Evolutionary conservation across 2,888 invertebrate species (phyloP), one percentile per base, ranked within the genome.

Genomic region (Thereva unica): DNA sequence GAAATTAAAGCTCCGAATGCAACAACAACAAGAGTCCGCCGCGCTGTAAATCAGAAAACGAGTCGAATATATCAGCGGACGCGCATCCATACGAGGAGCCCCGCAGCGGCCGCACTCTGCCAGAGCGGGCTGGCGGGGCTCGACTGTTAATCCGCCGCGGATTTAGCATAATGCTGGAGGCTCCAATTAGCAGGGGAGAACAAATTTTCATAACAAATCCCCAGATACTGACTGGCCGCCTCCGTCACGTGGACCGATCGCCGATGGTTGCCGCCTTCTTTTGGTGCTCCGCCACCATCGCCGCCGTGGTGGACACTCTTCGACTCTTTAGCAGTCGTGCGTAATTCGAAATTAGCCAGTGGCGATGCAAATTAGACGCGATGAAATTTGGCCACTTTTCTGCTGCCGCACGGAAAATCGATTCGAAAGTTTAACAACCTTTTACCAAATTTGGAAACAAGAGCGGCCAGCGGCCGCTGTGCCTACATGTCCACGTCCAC

Each of bases 401-500:
- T 47, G 10, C 35, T 57, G 47, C 45, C 47, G 57, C 37, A 44
- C 38, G 57, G 57, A 59, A 59, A 59, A 59, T 59, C 38, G 57
- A 59, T 59, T 59, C 57, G 57, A 59, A 59, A 59, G 57, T 59
- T 59, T 45, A 59, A 59, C 57, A 59, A 59, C 57, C 57, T 59
- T 59, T 59, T 37, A 45, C 12, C 37, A 37, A 35, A 45, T 10
- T 47, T 35, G 38, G 12, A 59, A 59, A 37, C 57, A 38, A 50
- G 57, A 59, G 47, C 57, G 44, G 3, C 44, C 44, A 42, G 9
- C 42, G 9, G 56, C 45, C 44, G 35, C 37, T 35, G 44, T 4
- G 2, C 44, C 35, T 12, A 23, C 23, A 23, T 23, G 23, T 23
- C 23, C 23, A 23, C 23, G 2, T 23, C 2, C 23, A 23, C 23